These are phyloP conservation scores for Atta texana DNA, from an alignment of 1,140 invertebrate genomes.

Conservation along the genomic window DNA sequence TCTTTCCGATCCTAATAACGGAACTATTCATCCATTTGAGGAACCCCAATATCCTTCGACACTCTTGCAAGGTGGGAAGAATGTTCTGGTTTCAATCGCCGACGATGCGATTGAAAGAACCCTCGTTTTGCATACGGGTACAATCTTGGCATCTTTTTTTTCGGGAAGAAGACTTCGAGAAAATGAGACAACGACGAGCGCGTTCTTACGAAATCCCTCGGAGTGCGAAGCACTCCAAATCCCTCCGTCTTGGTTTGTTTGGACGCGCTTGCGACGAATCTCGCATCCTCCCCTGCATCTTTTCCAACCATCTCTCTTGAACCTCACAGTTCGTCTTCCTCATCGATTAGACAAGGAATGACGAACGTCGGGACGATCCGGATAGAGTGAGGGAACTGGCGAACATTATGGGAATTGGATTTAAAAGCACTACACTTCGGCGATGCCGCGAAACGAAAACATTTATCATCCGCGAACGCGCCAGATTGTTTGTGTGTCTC, in stretches of 20 bases:
- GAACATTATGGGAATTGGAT: constrained; percentile 80
- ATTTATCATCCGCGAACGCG: constrained; percentile 72
- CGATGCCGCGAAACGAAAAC: constrained; percentile 70
- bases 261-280: constrained; percentile 67
- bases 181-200: constrained; percentile 51
- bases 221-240: constrained; percentile 63
- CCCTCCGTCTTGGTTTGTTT: constrained; percentile 70
- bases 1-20: constrained; percentile 43
- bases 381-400: background rate
- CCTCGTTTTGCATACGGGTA: constrained; percentile 63
- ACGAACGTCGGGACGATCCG: constrained; percentile 35
- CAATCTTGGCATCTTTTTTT: constrained; percentile 48
- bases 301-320: constrained; percentile 6
- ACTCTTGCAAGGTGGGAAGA: constrained; percentile 14
- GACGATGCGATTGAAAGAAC: constrained; percentile 32
- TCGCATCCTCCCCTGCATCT: constrained; percentile 45
- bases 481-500: constrained; percentile 70
- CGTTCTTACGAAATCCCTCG: constrained; percentile 63
- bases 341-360: constrained; percentile 42
- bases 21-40: constrained; percentile 38
- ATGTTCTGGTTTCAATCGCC: constrained; percentile 60
- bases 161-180: constrained; percentile 2
- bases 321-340: background rate
- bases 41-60: constrained; percentile 36
- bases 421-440: constrained; percentile 74